Percentiles rank a stretch among this genome's conserved stretches.
phyloP scores from a whole-genome alignment of 1,140 invertebrate species.

The Caerostris extrusa region DNA sequence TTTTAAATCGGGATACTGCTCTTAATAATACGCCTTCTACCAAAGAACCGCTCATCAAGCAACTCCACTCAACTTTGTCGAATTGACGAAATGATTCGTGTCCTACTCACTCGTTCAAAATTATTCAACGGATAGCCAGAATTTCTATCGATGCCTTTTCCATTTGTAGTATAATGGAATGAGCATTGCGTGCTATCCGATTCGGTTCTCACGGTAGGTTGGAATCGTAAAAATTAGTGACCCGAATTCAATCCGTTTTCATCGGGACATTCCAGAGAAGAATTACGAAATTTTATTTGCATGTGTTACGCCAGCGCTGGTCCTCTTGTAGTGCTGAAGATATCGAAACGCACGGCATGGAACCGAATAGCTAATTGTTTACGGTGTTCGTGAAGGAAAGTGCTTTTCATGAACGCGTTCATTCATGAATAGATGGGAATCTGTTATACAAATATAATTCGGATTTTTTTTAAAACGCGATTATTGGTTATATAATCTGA shows the following conservation, averaged over 20 bases:
- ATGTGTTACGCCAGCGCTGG: not conserved
- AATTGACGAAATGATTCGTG: constrained; percentile 7
- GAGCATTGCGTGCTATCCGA: not conserved
- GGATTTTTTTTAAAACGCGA: too few species aligned
- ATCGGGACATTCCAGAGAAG: not conserved
- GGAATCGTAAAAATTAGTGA: constrained; percentile 31
- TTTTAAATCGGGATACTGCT: not conserved
- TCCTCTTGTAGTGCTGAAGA: not conserved
- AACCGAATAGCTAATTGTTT: not conserved
- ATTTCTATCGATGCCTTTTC: not conserved
- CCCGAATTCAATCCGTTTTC: not conserved
- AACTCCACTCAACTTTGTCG: not conserved
- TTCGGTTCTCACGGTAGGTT: constrained; percentile 7
- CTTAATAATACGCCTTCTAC: not conserved
- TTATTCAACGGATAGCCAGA: not conserved
- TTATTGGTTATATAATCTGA: too few species aligned
- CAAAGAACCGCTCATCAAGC: not conserved
- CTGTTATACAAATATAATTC: too few species aligned
- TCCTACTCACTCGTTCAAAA: constrained; percentile 5
- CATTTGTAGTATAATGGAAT: constrained; percentile 5
- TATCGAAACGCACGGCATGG: not conserved
- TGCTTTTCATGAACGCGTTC: too few species aligned
- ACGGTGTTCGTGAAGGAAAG: not conserved
- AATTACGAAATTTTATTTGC: not conserved
- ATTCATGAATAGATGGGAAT: too few species aligned